A percentile compares a stretch with the other conserved stretches of the same genome.
Conservation (phyloP, 2,888 invertebrate species). For the Mesorhabditis sp. region DNA sequence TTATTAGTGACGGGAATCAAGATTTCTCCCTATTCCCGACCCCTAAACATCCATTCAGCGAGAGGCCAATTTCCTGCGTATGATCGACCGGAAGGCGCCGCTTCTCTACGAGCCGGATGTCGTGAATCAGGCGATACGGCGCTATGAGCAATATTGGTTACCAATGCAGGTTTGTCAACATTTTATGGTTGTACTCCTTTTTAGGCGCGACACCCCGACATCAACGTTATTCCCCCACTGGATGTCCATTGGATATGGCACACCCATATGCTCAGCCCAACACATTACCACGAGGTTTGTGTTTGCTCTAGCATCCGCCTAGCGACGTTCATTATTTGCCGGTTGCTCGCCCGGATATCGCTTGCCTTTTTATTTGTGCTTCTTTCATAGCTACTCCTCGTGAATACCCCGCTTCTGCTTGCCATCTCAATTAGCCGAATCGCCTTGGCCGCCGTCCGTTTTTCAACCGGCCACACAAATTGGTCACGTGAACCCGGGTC, state of each 20-base stretch:
- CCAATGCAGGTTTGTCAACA: constrained; percentile 59
- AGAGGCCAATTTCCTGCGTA: constrained; percentile 58
- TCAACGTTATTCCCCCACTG: constrained; percentile 60
- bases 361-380: constrained; percentile 9
- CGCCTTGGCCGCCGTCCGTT: no score
- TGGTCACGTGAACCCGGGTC: no score
- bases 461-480: no score
- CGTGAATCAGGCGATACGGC: constrained; percentile 60
- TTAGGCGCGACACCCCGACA: constrained; percentile 41
- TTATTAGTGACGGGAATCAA: constrained; percentile 19
- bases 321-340: not conserved
- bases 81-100: constrained; percentile 58
- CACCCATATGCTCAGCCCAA: constrained; percentile 55
- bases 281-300: constrained; percentile 42
- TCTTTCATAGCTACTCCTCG: not conserved
- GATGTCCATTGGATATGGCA: constrained; percentile 64
- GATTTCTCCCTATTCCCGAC: not conserved
- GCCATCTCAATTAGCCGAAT: no score
- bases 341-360: no score
- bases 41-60: constrained; percentile 36
- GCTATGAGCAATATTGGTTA: constrained; percentile 62
- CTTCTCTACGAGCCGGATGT: constrained; percentile 57
- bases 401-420: no score
- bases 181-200: constrained; percentile 11
- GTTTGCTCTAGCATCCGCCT: constrained; percentile 2